A percentile compares a stretch with the other conserved stretches of the same genome.
phyloP scores from a whole-genome alignment of 2,888 invertebrate species.

The Adineta ricciae region DNA sequence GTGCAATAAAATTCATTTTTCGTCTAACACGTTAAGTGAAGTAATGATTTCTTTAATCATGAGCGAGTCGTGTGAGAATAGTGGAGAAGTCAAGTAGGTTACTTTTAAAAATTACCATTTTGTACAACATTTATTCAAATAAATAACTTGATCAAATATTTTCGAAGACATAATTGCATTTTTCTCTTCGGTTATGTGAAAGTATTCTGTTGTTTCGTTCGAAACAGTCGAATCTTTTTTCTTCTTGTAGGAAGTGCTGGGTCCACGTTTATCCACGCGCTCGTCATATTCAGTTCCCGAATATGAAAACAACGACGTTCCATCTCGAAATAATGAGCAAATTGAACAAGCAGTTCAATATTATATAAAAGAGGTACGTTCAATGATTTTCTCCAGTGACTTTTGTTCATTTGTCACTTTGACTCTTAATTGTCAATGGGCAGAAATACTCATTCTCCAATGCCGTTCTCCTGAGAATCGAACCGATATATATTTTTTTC shows the following conservation, averaged over 20 bases:
- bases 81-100: not conserved
- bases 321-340: not conserved
- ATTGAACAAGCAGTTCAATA: not conserved
- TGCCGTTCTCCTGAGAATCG: not conserved
- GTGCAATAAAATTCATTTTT: too few relatives aligned
- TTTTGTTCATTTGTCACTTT: not conserved
- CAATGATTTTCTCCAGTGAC: not conserved
- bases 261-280: not conserved
- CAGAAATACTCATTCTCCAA: not conserved
- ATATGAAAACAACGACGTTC: not conserved
- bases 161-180: not conserved
- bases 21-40: too few relatives aligned
- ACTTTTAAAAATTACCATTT: not conserved
- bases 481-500: not conserved
- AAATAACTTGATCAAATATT: too few relatives aligned
- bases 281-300: not conserved
- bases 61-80: not conserved
- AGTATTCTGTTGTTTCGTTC: not conserved
- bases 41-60: not conserved
- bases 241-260: not conserved
- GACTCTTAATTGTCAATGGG: not conserved
- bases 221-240: not conserved
- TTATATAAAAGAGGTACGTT: not conserved
- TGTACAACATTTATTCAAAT: too few relatives aligned
- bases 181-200: not conserved